Base-by-base conservation (phyloP, 2,797 vertebrate species). In the Dryobates pubescens region DNA sequence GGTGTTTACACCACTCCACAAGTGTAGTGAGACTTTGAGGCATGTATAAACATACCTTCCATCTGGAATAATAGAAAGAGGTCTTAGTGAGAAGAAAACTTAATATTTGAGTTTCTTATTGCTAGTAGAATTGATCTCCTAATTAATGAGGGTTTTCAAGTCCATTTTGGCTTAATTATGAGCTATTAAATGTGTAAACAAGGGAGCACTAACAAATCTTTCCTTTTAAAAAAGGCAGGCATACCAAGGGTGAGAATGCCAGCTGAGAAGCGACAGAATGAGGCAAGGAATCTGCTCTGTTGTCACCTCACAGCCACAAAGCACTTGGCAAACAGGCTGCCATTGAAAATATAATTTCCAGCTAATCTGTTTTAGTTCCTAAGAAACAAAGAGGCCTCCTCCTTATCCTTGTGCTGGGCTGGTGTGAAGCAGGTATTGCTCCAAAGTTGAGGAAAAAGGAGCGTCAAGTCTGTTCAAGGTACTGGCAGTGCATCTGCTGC, bases 1-100 rank as follows among this genome's bases (percentile, higher is more conserved):
- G 32, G 34, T 92, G 83, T 90, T 93, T 93, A 95, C 89, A 96
- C 85, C 91, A 88, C 89, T 94, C 82, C 68, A 93, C 45, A 72
- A 94, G 32, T 2, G 27, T 45, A 83, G 45, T n/a, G 67, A 95
- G 90, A 70, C 64, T 89, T 87, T 38, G 92, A 82, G 57, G 64
- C 51, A 38, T 77, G 89, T 82, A 81, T 90, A 93, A 92, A 96
- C 58, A 94, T 30, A 91, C 82, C 68, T 84, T 53, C 30, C 76
- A 86, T 57, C 70, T 76, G 15, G n/a, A 91, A 81, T 12, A 62
- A 13, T 26, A 83, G 24, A 64, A 75, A 86, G 38, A 53, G 61
- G 76, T 76, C 53, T 57, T 36, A 53, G 23, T 10, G 54, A 75
- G 87, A 90, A 87, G 47, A 89, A 89, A 86, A 89, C 29, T 68